Evolutionary conservation across 2,888 invertebrate species (phyloP).

Genomic region (Nomada ruficornis): DNA sequence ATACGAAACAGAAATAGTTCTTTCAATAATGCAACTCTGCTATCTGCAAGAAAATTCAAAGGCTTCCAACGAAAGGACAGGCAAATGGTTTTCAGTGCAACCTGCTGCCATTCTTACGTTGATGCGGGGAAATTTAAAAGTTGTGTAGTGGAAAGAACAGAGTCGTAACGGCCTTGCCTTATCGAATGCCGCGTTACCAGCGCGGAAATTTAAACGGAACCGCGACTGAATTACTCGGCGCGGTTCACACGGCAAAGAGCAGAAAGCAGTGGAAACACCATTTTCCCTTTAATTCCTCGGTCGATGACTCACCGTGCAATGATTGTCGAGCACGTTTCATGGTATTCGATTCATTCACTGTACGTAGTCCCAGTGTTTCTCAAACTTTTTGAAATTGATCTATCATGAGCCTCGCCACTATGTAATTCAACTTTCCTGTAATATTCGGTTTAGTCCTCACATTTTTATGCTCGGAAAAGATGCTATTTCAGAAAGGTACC

Average conservation of each 20-base stretch:
- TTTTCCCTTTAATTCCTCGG: constrained; percentile 40
- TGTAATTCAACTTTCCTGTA: not conserved
- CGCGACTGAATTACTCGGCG: constrained; percentile 31
- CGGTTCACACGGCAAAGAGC: constrained; percentile 18
- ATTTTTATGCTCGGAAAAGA: no score
- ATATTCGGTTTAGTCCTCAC: not conserved
- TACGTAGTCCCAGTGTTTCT: constrained; percentile 30
- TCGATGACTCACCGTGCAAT: constrained; percentile 40
- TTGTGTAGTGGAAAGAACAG: not conserved
- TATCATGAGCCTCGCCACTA: not conserved
- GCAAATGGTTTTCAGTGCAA: not conserved
- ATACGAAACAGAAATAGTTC: no score
- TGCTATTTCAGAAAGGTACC: no score
- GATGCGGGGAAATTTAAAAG: not conserved
- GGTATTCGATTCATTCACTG: constrained; percentile 6
- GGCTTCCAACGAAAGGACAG: not conserved
- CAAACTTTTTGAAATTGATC: constrained; percentile 26
- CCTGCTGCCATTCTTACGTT: not conserved
- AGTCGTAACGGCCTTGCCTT: not conserved
- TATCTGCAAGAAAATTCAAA: not conserved
- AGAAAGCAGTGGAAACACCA: constrained; percentile 38
- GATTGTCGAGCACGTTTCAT: constrained; percentile 41
- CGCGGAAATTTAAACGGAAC: constrained; percentile 47
- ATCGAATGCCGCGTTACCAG: constrained; percentile 29
- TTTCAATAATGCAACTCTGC: no score